A percentile compares a stretch with the other conserved stretches of the same genome.
These are phyloP conservation scores for Drosophila pruinosa DNA, from an alignment of 1,140 invertebrate species.

Conservation along the genomic window DNA sequence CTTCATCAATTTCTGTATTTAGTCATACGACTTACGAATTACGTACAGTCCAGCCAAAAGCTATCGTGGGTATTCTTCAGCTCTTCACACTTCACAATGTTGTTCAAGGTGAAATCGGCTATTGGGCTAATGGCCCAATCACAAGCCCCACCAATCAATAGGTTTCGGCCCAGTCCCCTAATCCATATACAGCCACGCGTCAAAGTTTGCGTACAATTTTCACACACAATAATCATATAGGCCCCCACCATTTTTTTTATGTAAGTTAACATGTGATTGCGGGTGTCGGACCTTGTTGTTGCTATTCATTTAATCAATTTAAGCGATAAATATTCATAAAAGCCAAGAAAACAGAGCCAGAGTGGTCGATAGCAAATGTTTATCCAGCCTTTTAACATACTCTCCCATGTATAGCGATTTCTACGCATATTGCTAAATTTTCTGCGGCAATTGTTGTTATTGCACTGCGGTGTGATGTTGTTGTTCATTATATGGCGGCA, in stretches of 20 bases:
- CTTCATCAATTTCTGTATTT: background rate
- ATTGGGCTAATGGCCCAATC: constrained; percentile 48
- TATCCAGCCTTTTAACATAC: constrained; percentile 60
- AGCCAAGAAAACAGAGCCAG: constrained; percentile 49
- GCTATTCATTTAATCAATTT: constrained; percentile 56
- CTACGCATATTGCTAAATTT: constrained; percentile 59
- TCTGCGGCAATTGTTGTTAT: constrained; percentile 10
- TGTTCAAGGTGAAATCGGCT: constrained; percentile 47
- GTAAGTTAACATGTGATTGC: constrained; percentile 62
- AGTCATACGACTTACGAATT: background rate
- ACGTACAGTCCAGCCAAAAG: constrained; percentile 50
- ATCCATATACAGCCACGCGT: constrained; percentile 58
- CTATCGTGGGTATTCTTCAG: constrained; percentile 5
- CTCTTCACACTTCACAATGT: constrained; percentile 14
- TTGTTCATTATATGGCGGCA: constrained; percentile 9
- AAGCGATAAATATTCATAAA: constrained; percentile 67
- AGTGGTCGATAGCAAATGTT: constrained; percentile 45
- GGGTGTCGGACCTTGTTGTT: constrained; percentile 47
- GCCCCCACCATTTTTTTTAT: constrained; percentile 15
- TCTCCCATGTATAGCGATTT: constrained; percentile 17
- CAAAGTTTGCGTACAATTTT: constrained; percentile 61
- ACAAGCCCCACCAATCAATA: background rate
- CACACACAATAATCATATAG: constrained; percentile 45
- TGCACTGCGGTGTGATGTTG: constrained; percentile 21
- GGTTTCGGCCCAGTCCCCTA: constrained; percentile 10